Conservation (phyloP, 2,888 invertebrate genomes). For the Drosophila engyochracea region DNA sequence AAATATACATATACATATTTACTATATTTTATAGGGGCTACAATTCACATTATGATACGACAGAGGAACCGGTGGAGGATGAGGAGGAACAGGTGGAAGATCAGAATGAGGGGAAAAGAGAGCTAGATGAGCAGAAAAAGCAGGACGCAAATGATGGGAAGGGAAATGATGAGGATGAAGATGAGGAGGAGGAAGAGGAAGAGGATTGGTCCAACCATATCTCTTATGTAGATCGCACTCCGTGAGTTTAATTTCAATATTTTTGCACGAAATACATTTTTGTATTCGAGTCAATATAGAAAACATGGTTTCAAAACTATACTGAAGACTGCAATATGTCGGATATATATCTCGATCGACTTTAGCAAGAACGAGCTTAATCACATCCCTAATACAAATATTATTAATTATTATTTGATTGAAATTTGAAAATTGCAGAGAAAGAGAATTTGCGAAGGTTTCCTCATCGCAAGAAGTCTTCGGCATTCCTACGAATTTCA, state of each 20-base stretch:
- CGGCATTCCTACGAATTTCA: background rate
- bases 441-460: background rate
- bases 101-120: background rate
- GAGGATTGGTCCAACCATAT: conserved; percentile 57
- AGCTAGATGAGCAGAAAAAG: background rate
- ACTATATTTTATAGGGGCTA: background rate
- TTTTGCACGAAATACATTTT: background rate
- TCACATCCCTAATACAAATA: background rate
- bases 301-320: background rate
- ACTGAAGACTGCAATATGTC: background rate
- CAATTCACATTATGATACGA: background rate
- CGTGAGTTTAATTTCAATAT: conserved; percentile 34
- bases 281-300: background rate
- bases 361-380: background rate
- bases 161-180: background rate
- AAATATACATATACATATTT: background rate
- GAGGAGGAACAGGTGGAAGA: background rate
- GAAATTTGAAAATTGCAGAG: background rate
- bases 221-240: conserved; percentile 25
- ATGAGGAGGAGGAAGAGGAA: conserved; percentile 8
- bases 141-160: background rate
- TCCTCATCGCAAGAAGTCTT: background rate
- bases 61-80: background rate
- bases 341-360: background rate
- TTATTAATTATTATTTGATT: background rate